These are phyloP conservation scores for Syngnathoides biaculeatus DNA, from an alignment of 2,113 vertebrate species.

Conservation along the genomic window DNA sequence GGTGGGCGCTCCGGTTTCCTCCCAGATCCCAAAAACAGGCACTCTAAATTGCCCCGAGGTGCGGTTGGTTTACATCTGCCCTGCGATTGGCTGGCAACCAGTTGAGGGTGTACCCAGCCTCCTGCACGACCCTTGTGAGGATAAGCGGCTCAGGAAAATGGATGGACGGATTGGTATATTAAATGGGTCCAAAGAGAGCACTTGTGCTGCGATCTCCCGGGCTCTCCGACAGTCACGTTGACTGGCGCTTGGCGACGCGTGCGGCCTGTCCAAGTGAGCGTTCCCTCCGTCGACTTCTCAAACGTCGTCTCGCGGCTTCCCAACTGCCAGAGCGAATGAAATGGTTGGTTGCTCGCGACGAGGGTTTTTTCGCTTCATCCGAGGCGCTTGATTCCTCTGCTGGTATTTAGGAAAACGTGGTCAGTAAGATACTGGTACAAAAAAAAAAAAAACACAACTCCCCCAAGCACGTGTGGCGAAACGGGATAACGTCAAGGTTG, in stretches of 20 bases:
- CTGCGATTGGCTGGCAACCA: too few species aligned
- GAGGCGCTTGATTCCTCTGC: slow-evolving; percentile 31
- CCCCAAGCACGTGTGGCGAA: neutral
- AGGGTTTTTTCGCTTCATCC: slow-evolving; percentile 46
- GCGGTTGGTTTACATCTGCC: too few species aligned
- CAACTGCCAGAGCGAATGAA: slow-evolving; percentile 54
- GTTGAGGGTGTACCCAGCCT: too few species aligned
- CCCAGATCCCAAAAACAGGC: too few species aligned
- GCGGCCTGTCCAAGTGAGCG: slow-evolving; percentile 34
- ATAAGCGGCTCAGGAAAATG: too few species aligned
- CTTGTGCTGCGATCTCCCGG: slow-evolving; percentile 12
- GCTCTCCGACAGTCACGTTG: slow-evolving; percentile 33
- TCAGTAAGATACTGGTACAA: neutral
- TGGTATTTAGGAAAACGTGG: slow-evolving; percentile 44
- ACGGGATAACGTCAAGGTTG: neutral
- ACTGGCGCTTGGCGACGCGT: slow-evolving; percentile 31
- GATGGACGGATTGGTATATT: too few species aligned
- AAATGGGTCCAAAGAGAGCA: neutral
- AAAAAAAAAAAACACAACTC: neutral
- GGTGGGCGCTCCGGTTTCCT: too few species aligned
- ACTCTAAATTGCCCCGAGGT: too few species aligned
- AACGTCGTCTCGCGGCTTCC: slow-evolving; percentile 28
- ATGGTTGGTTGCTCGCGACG: slow-evolving; percentile 42
- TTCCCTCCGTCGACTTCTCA: slow-evolving; percentile 44
- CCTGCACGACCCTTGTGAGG: too few species aligned